Percentiles rank a stretch among this genome's conserved stretches.
These are phyloP conservation scores for Anser cygnoides DNA, from an alignment of 2,113 vertebrate genomes.

Conservation along the genomic window DNA sequence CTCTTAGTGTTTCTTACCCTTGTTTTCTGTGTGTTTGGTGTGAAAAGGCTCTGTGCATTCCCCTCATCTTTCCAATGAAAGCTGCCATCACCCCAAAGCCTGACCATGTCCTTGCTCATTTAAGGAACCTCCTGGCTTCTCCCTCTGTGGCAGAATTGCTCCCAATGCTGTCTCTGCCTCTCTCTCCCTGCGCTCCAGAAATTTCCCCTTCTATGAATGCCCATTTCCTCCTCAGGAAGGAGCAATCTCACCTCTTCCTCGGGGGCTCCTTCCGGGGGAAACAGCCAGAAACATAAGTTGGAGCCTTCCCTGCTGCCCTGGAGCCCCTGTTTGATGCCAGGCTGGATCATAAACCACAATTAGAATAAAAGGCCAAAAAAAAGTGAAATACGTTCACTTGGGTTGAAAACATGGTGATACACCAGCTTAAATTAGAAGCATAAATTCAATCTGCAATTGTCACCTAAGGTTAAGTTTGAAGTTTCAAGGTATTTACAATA, in stretches of 20 bases:
- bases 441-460: background rate
- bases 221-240: background rate
- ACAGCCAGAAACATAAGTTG: background rate
- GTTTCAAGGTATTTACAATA: background rate
- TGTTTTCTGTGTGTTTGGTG: background rate
- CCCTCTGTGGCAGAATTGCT: background rate
- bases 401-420: background rate
- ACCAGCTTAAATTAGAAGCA: background rate
- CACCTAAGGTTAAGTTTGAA: background rate
- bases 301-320: background rate
- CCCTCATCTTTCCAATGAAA: background rate
- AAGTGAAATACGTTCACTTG: background rate
- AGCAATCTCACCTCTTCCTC: background rate
- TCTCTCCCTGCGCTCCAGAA: background rate
- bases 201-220: fast-evolving
- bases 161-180: background rate
- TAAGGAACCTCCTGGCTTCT: background rate
- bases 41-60: background rate
- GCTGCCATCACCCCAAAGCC: background rate
- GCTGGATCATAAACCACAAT: background rate
- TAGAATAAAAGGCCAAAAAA: background rate
- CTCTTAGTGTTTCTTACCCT: background rate
- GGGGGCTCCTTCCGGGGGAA: background rate
- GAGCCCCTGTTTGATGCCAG: background rate
- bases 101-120: background rate